Conservation (phyloP, 2,113 vertebrate genomes). For the Megalops atlanticus region DNA sequence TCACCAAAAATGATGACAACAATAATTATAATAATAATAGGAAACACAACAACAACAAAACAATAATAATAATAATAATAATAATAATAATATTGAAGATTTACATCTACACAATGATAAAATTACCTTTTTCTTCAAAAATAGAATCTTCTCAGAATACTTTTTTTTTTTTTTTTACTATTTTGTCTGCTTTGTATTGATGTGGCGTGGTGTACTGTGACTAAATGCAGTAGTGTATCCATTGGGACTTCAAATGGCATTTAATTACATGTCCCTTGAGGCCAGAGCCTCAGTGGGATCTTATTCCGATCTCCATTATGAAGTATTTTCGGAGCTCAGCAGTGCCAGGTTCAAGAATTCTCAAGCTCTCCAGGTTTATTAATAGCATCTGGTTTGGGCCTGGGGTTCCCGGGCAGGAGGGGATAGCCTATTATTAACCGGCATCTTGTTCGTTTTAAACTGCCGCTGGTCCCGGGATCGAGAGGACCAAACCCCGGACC, state of each 20-base stretch:
- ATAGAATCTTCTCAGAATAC: not conserved
- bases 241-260: not conserved
- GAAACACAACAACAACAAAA: too few relatives aligned
- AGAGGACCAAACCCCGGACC: constrained; percentile 14
- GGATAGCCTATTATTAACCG: constrained; percentile 55
- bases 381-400: constrained; percentile 50
- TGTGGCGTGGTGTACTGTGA: not conserved
- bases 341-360: not conserved
- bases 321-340: not conserved
- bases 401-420: constrained; percentile 24
- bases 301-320: not conserved
- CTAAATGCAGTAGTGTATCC: not conserved
- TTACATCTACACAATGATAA: not conserved
- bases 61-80: not conserved
- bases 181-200: not conserved
- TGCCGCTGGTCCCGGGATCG: constrained; percentile 21
- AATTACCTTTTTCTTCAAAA: too few relatives aligned
- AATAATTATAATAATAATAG: not conserved
- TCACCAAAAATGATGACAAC: not conserved
- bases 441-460: constrained; percentile 35
- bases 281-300: not conserved
- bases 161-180: too few relatives aligned
- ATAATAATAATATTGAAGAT: not conserved
- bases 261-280: not conserved
- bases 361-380: constrained; percentile 38